Evolutionary conservation across 2,113 vertebrate genomes (phyloP), one percentile per base, ranked within the genome.

Genomic region (Eudyptes chrysolophus): DNA sequence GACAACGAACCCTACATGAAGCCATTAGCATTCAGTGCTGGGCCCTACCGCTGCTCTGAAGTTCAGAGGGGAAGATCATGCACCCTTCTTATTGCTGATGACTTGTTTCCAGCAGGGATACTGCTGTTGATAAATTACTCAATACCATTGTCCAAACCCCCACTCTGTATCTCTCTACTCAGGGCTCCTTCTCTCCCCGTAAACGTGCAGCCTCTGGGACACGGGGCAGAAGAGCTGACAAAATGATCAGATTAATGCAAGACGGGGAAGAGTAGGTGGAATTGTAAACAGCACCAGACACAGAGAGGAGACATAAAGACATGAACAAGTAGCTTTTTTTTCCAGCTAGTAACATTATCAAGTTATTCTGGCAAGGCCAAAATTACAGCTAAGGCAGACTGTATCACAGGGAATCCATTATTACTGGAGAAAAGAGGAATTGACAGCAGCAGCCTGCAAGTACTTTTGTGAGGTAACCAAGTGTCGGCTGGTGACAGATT

Each of bases 241-340:
- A 76, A 94, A 84, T 0, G 1, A 54, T 61, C 86, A 64, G 72
- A 66, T 48, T 52, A 57, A 74, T 10, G 5, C 3, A 26, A 62
- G 52, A 58, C 1, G 4, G 30, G 32, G 66, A 42, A 51, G 38
- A 72, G 19, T 11, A 62, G 71, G 69, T 81, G 38, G 87, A 87
- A 86, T 60, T 76, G 34, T 51, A 78, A 89, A 65, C 44, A 86
- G 32, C 36, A 44, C 54, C 65, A 72, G 68, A n/a, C 30, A 76
- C 40, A 40, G 61, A 46, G 61, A 85, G 58, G 27, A 85, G 7
- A 72, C 25, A 49, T 5, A 55, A 75, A 76, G 89, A 82, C 5
- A 13, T 44, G 78, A 96, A 92, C 75, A 94, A 89, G 71, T 5
- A 48, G 65, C 86, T 96, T 94, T 42, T 94, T 58, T 97, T 96